Base-by-base conservation (phyloP, 1,140 invertebrate genomes). In the Zaprionus ornatus region DNA sequence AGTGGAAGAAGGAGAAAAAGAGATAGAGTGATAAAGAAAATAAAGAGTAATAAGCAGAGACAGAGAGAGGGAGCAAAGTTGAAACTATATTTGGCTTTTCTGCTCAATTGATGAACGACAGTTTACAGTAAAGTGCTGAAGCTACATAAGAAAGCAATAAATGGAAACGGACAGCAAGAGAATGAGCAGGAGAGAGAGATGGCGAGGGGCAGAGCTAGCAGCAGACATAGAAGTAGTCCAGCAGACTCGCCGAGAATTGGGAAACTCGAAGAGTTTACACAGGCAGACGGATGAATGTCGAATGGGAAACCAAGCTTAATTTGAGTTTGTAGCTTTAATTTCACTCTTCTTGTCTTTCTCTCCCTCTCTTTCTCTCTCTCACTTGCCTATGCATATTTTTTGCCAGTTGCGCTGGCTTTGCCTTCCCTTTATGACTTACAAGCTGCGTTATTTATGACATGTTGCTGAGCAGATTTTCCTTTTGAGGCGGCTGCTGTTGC, bases 391-490 rank as follows among this genome's bases (percentile, higher is more conserved):
- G 32, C 48, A 56, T 42, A n/a, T 60, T 57, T 23, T 32, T 52
- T 37, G 10, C 55, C 32, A n/a, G 10, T n/a, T 17, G 56, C 25
- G 19, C 17, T 45, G 17, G 9, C 21, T 32, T 17, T 35, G 61
- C 23, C 23, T 37, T 69, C 66, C 57, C 52, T 74, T 77, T 79
- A 80, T 57, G 77, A 52, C 64, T 67, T 72, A 60, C 71, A 64
- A 86, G 80, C 65, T 79, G 79, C 72, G 72, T 86, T 86, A 82
- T 85, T 85, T 85, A 85, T 84, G 50, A 75, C 76, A 70, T 61
- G 56, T 76, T 71, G 52, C 56, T 56, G n/a, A 55, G 61, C 61
- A 56, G 61, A 60, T 74, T 67, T 68, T 32, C 48, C 37, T 35
- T 54, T 32, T 10, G 21, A 25, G 4, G 45, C 32, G 27, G 23